phyloP scores from a whole-genome alignment of 2,113 vertebrate genomes.

The Antennarius striatus region DNA sequence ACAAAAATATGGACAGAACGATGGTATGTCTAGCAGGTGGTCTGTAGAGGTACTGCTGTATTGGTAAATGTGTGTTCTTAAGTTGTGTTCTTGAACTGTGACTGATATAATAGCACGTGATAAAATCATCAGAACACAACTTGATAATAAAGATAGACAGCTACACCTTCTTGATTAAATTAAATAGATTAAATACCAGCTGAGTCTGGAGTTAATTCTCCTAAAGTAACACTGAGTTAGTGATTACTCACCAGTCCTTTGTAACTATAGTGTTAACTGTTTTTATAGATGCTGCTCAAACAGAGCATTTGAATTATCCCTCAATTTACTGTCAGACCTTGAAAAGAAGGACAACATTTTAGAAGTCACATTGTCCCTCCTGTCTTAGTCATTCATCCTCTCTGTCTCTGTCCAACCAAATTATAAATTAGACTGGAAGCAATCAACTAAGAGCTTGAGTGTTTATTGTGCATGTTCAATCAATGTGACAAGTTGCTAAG shows the following conservation, averaged over 20 bases:
- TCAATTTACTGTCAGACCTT: slow-evolving; percentile 32
- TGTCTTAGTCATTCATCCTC: slow-evolving; percentile 1
- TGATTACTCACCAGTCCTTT: neutral
- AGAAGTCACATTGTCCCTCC: slow-evolving; percentile 1
- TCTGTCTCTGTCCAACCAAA: slow-evolving; percentile 20
- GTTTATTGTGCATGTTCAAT: slow-evolving; percentile 61
- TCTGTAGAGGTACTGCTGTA: no score
- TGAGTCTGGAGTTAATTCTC: neutral
- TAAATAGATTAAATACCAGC: no score
- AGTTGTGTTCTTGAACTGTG: no score
- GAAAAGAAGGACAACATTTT: slow-evolving; percentile 13
- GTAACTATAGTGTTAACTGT: neutral
- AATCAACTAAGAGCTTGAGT: slow-evolving; percentile 59
- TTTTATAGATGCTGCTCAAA: slow-evolving; percentile 6
- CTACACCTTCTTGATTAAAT: no score
- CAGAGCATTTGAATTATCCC: slow-evolving; percentile 18
- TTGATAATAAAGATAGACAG: no score
- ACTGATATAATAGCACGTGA: no score
- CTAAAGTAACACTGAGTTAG: no score
- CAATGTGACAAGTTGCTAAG: slow-evolving; percentile 51
- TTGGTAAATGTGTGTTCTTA: no score
- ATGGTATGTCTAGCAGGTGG: no score
- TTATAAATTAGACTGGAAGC: slow-evolving; percentile 46
- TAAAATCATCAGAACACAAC: no score
- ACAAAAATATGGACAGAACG: no score